Conservation (phyloP, 1,140 invertebrate species). For the Drosophila takahashii region DNA sequence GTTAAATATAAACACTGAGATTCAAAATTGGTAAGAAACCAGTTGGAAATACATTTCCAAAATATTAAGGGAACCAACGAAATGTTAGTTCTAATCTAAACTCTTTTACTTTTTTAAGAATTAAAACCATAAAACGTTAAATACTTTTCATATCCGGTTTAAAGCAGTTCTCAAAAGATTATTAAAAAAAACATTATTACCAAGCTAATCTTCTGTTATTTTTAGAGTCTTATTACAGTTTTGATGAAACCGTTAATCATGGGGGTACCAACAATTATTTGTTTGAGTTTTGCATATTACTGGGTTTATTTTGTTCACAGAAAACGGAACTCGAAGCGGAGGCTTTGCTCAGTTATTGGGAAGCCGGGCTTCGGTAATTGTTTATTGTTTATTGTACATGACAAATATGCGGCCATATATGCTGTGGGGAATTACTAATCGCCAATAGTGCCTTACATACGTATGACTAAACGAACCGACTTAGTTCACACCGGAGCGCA, state of each 20-base stretch:
- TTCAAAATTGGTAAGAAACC: neutral
- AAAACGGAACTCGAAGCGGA: conserved; percentile 26
- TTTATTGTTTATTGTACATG: conserved; percentile 48
- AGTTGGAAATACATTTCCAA: neutral
- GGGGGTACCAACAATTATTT: conserved; percentile 5
- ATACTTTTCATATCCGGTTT: too few relatives aligned
- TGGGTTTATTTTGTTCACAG: conserved; percentile 13
- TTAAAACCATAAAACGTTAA: too few relatives aligned
- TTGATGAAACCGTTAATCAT: conserved; percentile 21
- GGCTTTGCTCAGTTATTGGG: conserved; percentile 22
- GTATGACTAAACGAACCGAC: conserved; percentile 38
- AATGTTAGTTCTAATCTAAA: too few relatives aligned
- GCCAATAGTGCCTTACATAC: conserved; percentile 19
- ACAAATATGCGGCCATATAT: conserved; percentile 37
- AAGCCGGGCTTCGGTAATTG: conserved; percentile 42
- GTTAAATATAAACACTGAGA: neutral
- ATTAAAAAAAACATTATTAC: neutral
- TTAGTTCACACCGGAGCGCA: conserved; percentile 37
- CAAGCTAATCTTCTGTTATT: conserved; percentile 11
- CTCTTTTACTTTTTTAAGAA: too few relatives aligned
- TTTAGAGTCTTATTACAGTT: neutral
- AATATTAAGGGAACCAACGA: too few relatives aligned
- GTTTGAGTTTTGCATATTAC: conserved; percentile 32
- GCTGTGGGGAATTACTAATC: conserved; percentile 41
- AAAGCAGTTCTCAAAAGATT: too few relatives aligned